A percentile compares a stretch with the other conserved stretches of the same genome.
Evolutionary conservation across 2,888 invertebrate species (phyloP).

Genomic region (Epistrophella euchroma): DNA sequence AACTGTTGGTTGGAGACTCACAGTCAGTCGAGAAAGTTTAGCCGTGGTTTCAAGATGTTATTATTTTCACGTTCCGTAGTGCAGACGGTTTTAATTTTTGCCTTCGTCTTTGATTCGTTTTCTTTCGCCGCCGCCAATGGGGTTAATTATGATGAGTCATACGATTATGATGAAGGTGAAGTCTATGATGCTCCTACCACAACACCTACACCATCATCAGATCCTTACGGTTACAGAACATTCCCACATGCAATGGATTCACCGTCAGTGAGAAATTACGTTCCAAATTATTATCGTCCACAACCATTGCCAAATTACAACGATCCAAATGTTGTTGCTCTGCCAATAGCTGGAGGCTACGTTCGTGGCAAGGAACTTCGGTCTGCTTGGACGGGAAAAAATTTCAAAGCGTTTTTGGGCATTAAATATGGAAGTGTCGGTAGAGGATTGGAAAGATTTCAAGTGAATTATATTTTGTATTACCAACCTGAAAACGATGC

Average conservation of each 20-base stretch:
- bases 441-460: slow-evolving; percentile 80
- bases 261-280: background rate
- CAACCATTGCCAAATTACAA: slow-evolving; percentile 27
- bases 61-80: background rate
- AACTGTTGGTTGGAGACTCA: background rate
- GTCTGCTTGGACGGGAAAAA: slow-evolving; percentile 78
- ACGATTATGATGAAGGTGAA: background rate
- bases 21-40: background rate
- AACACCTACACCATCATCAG: background rate
- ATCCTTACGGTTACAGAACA: slow-evolving; percentile 6
- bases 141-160: background rate
- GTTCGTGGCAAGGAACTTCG: slow-evolving; percentile 78
- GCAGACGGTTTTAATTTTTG: background rate
- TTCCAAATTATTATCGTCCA: slow-evolving; percentile 33
- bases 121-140: background rate
- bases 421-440: slow-evolving; percentile 80
- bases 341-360: slow-evolving; percentile 79
- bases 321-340: slow-evolving; percentile 74
- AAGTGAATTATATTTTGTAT: slow-evolving; percentile 70
- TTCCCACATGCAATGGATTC: background rate
- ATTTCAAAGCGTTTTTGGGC: slow-evolving; percentile 80
- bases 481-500: background rate
- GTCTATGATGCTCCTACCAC: background rate
- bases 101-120: background rate
- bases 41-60: slow-evolving; percentile 4